Evolutionary conservation across 23 tunicate genomes (phyloP).

Genomic region (Trididemnum nubilum): DNA sequence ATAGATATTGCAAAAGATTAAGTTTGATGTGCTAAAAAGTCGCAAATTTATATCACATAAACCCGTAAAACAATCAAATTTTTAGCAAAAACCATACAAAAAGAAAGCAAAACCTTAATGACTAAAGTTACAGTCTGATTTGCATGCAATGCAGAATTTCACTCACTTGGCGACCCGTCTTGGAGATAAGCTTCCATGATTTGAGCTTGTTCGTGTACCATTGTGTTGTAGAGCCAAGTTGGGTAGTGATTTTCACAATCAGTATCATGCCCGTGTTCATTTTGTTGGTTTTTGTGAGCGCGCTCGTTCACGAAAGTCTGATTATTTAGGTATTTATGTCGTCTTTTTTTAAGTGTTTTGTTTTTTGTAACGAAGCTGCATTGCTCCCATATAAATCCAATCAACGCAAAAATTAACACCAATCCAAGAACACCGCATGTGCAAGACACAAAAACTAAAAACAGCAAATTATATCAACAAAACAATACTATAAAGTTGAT

Average conservation of each 20-base stretch:
- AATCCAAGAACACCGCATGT: conserved; percentile 29
- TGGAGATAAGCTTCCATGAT: conserved; percentile 8
- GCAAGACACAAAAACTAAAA: conserved; percentile 35
- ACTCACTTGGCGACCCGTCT: conserved; percentile 1
- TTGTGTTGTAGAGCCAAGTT: conserved; percentile 17
- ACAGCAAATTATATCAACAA: too few relatives aligned
- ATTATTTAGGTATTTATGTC: background rate
- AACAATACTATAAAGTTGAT: too few relatives aligned
- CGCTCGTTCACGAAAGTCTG: background rate
- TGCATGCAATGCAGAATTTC: too few relatives aligned
- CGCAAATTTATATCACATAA: too few relatives aligned
- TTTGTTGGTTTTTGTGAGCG: background rate
- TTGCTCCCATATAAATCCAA: conserved; percentile 30
- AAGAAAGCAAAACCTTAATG: too few relatives aligned
- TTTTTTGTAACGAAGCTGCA: background rate
- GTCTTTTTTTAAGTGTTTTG: background rate
- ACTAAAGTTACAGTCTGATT: too few relatives aligned
- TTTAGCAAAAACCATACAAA: too few relatives aligned
- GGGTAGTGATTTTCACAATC: conserved; percentile 13
- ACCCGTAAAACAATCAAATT: too few relatives aligned
- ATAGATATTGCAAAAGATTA: too few relatives aligned
- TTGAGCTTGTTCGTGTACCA: conserved; percentile 6
- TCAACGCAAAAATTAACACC: conserved; percentile 1
- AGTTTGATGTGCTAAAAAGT: too few relatives aligned
- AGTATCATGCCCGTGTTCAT: background rate